Evolutionary conservation across 2,888 invertebrate genomes (phyloP).

Genomic region (Caenorhabditis sp.): DNA sequence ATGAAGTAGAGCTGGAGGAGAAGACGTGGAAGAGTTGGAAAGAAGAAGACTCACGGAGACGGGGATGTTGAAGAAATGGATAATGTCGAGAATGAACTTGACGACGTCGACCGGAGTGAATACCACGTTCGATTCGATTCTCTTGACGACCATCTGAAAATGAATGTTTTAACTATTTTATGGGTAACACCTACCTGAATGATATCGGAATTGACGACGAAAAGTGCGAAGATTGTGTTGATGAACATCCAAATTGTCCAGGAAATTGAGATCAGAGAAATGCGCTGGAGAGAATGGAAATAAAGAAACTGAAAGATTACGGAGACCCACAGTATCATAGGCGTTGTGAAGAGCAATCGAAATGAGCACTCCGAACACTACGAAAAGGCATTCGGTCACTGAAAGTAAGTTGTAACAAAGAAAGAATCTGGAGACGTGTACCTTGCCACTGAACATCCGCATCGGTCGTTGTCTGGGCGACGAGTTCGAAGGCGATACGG

Average conservation of each 20-base stretch:
- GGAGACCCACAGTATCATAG: constrained; percentile 50
- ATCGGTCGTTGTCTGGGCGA: constrained; percentile 2
- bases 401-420: constrained; percentile 15
- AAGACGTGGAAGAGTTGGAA: neutral
- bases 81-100: constrained; percentile 40
- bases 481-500: constrained; percentile 44
- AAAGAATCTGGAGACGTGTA: constrained; percentile 1
- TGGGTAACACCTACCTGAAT: constrained; percentile 28
- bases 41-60: constrained; percentile 28
- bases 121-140: constrained; percentile 18
- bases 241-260: constrained; percentile 58
- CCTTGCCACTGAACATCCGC: constrained; percentile 53
- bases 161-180: neutral
- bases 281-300: constrained; percentile 36
- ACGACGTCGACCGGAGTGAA: constrained; percentile 20
- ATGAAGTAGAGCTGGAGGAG: constrained; percentile 54
- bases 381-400: constrained; percentile 52
- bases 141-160: constrained; percentile 38
- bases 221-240: constrained; percentile 52
- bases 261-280: constrained; percentile 46
- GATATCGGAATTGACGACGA: constrained; percentile 50
- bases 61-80: constrained; percentile 55
- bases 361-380: constrained; percentile 53
- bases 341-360: constrained; percentile 51
- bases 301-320: too few relatives aligned